phyloP scores from a whole-genome alignment of 1,140 invertebrate species.

The Ceratina japonica region DNA sequence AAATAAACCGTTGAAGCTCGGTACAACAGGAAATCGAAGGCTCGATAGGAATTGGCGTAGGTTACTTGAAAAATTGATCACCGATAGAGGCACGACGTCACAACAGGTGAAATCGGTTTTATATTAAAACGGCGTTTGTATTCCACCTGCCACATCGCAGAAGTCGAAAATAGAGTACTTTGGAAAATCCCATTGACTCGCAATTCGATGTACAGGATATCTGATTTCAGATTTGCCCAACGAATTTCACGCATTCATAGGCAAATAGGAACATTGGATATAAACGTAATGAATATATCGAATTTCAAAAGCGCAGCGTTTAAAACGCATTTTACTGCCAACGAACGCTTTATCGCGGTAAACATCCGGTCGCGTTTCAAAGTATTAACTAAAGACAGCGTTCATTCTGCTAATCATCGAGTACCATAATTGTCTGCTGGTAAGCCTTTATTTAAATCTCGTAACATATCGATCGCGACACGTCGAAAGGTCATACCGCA shows the following conservation, averaged over 20 bases:
- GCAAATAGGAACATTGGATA: too few species aligned
- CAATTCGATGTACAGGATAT: too few species aligned
- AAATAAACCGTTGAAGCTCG: not conserved
- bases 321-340: too few species aligned
- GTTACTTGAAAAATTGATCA: slow-evolving; percentile 11
- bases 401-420: too few species aligned
- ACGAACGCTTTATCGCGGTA: too few species aligned
- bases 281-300: too few species aligned
- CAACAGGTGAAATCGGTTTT: not conserved
- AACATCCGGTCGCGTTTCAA: too few species aligned
- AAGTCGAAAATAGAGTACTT: slow-evolving; percentile 46
- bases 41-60: not conserved
- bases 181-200: slow-evolving; percentile 4
- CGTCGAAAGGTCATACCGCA: slow-evolving; percentile 36
- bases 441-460: slow-evolving; percentile 29
- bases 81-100: not conserved
- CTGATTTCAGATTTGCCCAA: too few species aligned
- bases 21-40: not conserved
- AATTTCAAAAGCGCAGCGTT: too few species aligned
- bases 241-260: too few species aligned
- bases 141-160: slow-evolving; percentile 25
- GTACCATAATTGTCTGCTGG: too few species aligned
- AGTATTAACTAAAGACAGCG: too few species aligned
- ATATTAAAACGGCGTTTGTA: slow-evolving; percentile 10
- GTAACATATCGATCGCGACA: slow-evolving; percentile 36